Percentiles rank a stretch among this genome's conserved stretches.
These are phyloP conservation scores for Umimayanthus kanabou DNA, from an alignment of 92 coral and sea anemone genomes.

Conservation along the genomic window DNA sequence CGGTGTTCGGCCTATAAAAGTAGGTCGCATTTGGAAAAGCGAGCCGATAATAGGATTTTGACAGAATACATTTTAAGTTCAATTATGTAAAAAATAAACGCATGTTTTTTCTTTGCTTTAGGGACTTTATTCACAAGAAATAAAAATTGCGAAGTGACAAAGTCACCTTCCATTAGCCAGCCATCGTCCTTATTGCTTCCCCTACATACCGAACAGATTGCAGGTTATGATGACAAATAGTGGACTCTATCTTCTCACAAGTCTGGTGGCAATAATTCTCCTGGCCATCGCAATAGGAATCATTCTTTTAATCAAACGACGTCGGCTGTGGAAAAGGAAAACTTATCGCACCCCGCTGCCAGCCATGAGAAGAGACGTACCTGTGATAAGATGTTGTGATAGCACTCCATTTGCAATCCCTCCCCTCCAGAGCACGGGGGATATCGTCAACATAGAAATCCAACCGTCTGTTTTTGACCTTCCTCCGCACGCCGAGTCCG, in stretches of 20 bases:
- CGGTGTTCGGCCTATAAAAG: too few species aligned
- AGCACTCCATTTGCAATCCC: constrained; percentile 71
- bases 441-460: constrained; percentile 68
- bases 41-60: too few species aligned
- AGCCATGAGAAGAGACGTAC: constrained; percentile 38
- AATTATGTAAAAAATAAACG: too few species aligned
- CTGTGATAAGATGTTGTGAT: constrained; percentile 54
- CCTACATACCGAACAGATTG: background rate
- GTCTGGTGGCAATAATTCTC: background rate
- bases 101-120: too few species aligned
- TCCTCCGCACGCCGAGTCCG: constrained; percentile 43
- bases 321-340: constrained; percentile 1
- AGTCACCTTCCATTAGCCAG: background rate
- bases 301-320: constrained; percentile 30
- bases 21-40: too few species aligned
- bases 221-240: background rate
- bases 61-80: too few species aligned
- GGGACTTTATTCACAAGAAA: too few species aligned
- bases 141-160: background rate
- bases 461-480: constrained; percentile 64
- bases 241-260: background rate
- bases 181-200: background rate
- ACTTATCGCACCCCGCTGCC: background rate
- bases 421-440: constrained; percentile 27
- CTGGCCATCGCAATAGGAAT: constrained; percentile 16